These are phyloP conservation scores for Eucidaris tribuloides DNA, from an alignment of 35 echinoderm and acorn worm genomes.

Conservation along the genomic window DNA sequence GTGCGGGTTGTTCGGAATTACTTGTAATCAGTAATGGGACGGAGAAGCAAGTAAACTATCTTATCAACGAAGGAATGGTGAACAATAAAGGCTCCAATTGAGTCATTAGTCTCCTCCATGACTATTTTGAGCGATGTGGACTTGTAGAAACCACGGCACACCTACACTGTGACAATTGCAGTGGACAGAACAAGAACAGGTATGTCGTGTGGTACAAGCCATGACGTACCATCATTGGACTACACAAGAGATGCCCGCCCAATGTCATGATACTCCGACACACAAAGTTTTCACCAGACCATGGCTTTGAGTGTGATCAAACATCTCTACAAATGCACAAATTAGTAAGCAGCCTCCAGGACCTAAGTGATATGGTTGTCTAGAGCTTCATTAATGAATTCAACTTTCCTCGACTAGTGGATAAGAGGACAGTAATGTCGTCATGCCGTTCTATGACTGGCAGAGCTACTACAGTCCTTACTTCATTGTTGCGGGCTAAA, in stretches of 20 bases:
- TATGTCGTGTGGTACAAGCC: slow-evolving; percentile 52
- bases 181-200: slow-evolving; percentile 64
- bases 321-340: not conserved
- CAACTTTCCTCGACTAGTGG: slow-evolving; percentile 49
- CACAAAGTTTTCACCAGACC: slow-evolving; percentile 61
- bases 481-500: too few relatives aligned
- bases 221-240: slow-evolving; percentile 11
- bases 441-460: slow-evolving; percentile 40
- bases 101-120: slow-evolving; percentile 11
- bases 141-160: slow-evolving; percentile 16
- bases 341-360: not conserved
- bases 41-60: slow-evolving; percentile 39
- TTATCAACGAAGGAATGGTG: not conserved
- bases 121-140: slow-evolving; percentile 24
- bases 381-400: not conserved
- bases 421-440: not conserved
- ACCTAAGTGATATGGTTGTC: not conserved
- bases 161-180: too few relatives aligned
- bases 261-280: slow-evolving; percentile 42
- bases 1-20: slow-evolving; percentile 38
- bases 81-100: slow-evolving; percentile 27
- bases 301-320: slow-evolving; percentile 57
- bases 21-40: slow-evolving; percentile 27
- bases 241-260: slow-evolving; percentile 3
- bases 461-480: slow-evolving; percentile 15